Base-by-base conservation (phyloP, 1,140 invertebrate species). In the Euschistus heros region DNA sequence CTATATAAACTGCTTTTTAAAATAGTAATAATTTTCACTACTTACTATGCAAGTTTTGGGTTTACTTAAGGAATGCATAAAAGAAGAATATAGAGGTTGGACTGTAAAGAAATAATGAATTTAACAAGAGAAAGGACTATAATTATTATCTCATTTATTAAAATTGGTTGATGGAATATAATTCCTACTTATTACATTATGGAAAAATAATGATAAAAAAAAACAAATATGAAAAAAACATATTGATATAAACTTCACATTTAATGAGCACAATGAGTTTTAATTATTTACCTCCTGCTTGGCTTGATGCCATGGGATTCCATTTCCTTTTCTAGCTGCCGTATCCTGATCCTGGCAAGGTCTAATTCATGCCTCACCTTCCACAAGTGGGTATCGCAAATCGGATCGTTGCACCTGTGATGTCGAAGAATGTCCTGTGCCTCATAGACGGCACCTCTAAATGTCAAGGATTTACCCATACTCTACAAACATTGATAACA, bases 331-430 rank as follows among this genome's bases (percentile, higher is more conserved):
- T 92, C 88, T 64, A 95, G 76, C 73, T 92, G 88, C 54, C 88
- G 82, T 67, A 92, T 88, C 69, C 88, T 82, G 64, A 92, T 79
- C 68, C 87, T 80, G 0, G 91, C 88, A 75, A 92, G 83, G 73
- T 94, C 90, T 67, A 94, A 79, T 73, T 94, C 91, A 74, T 92
- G 87, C 69, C 87, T 87, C 20, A 91, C 89, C 74, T 92, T 92
- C 89, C 91, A 92, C 20, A 92, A 78, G 74, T 91, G 85, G 1
- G 86, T 86, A 74, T 89, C 86, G 73, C 87, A 89, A 26, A 91
- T 84, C 2, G 88, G 87, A 77, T 92, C 88, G 55, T 82, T 82
- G 75, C 89, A 92, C 65, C 82, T 79, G 71, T 84, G 83, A 67
- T 81, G 77, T 66, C 77, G 76, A 1, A 81, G 76, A 64, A 82